These are phyloP conservation scores for Halichoerus grypus DNA, from an alignment of 2,113 vertebrate species.

Conservation along the genomic window DNA sequence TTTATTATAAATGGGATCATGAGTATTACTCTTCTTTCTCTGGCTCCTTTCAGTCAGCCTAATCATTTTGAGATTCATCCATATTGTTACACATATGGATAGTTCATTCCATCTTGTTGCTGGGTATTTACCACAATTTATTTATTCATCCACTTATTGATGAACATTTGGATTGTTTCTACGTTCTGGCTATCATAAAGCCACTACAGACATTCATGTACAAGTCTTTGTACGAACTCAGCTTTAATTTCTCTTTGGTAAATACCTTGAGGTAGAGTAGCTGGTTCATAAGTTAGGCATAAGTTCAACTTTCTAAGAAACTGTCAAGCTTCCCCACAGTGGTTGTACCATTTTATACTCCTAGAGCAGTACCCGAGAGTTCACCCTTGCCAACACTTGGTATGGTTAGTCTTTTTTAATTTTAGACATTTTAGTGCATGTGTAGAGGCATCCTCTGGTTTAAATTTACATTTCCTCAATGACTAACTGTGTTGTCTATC, in stretches of 20 bases:
- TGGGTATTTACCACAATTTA: not conserved
- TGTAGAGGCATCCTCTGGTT: not conserved
- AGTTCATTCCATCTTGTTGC: not conserved
- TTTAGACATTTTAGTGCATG: not conserved
- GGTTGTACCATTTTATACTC: not conserved
- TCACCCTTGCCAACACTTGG: not conserved
- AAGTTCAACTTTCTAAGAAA: conserved; percentile 1
- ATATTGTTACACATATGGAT: not conserved
- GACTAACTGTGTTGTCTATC: not conserved
- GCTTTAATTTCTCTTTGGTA: conserved; percentile 28
- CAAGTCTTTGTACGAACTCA: not conserved
- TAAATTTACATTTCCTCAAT: not conserved
- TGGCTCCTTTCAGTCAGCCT: not conserved
- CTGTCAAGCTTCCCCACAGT: not conserved
- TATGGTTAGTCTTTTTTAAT: not conserved
- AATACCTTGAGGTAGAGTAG: not conserved
- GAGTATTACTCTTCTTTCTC: not conserved
- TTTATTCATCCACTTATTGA: not conserved
- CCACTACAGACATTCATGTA: not conserved
- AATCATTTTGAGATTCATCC: not conserved
- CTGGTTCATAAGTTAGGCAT: not conserved
- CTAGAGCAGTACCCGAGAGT: not conserved
- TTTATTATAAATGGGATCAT: not conserved
- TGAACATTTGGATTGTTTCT: not conserved
- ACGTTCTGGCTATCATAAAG: not conserved